Conservation (phyloP, 1,140 invertebrate genomes). For the Tetramorium parvispinum region DNA sequence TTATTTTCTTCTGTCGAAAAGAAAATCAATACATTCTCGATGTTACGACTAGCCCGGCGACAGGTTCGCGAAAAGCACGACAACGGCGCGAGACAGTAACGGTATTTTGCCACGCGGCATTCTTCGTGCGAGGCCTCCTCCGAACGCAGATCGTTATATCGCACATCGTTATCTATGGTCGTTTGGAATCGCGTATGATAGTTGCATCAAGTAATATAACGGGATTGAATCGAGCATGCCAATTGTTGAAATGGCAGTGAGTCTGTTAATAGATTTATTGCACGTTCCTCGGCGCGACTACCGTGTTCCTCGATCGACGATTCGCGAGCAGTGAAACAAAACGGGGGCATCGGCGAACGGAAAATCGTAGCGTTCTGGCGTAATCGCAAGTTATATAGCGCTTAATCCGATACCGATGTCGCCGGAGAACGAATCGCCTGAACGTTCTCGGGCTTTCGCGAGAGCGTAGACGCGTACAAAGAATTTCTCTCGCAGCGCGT, state of each 20-base stretch:
- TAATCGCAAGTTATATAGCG: constrained; percentile 8
- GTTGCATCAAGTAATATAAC: constrained; percentile 67
- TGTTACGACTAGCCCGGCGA: constrained; percentile 24
- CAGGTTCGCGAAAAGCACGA: constrained; percentile 54
- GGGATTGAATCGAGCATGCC: constrained; percentile 63
- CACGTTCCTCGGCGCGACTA: neutral
- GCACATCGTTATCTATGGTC: constrained; percentile 79
- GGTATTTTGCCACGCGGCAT: constrained; percentile 54
- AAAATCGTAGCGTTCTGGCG: neutral
- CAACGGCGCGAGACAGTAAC: constrained; percentile 60
- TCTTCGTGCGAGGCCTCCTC: constrained; percentile 68
- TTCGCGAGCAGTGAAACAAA: constrained; percentile 14
- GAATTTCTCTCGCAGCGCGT: constrained; percentile 3
- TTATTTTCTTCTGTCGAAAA: constrained; percentile 10
- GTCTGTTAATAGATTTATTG: constrained; percentile 60
- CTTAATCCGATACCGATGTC: neutral
- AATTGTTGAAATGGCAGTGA: constrained; percentile 65
- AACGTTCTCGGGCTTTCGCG: neutral
- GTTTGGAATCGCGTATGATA: constrained; percentile 67
- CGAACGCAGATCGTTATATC: constrained; percentile 79
- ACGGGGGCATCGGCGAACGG: neutral
- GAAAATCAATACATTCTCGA: constrained; percentile 32
- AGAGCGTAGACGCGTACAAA: neutral
- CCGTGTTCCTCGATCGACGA: neutral
- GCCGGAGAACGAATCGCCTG: neutral